phyloP scores from a whole-genome alignment of 2,797 vertebrate species.

The Distichodus sexfasciatus region DNA sequence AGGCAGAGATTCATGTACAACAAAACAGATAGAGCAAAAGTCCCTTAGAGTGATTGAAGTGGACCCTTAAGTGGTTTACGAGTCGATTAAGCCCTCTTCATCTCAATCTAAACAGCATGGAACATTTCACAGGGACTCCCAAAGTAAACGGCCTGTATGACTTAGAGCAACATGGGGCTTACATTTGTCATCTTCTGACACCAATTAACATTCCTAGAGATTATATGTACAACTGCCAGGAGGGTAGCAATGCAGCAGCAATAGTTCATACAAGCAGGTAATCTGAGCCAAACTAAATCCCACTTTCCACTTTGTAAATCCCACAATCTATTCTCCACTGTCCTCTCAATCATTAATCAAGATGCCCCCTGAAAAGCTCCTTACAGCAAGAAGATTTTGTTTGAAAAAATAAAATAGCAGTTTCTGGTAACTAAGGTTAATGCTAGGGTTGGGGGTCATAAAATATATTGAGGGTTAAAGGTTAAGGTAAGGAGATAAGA shows the following conservation, averaged over 20 bases:
- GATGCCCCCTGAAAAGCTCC: background rate
- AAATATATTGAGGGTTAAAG: too few species aligned
- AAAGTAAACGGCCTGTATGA: constrained; percentile 41
- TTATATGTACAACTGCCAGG: constrained; percentile 43
- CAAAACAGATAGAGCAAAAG: background rate
- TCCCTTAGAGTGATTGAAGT: background rate
- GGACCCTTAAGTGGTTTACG: background rate
- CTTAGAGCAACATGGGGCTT: constrained; percentile 51
- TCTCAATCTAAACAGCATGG: background rate
- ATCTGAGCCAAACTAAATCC: constrained; percentile 34
- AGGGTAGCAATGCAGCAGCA: constrained; percentile 35
- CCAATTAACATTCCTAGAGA: constrained; percentile 64
- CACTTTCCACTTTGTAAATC: background rate
- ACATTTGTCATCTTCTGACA: constrained; percentile 59
- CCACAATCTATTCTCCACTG: background rate
- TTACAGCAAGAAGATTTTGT: too few species aligned
- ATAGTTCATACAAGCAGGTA: background rate
- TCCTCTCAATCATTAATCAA: background rate
- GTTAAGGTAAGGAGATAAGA: too few species aligned
- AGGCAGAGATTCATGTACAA: background rate
- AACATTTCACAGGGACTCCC: background rate
- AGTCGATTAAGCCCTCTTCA: background rate
- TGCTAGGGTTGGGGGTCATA: too few species aligned
- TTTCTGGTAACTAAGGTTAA: too few species aligned
- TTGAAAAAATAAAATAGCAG: too few species aligned